Conservation (phyloP, 2,113 vertebrate species). For the Oenanthe melanoleuca region DNA sequence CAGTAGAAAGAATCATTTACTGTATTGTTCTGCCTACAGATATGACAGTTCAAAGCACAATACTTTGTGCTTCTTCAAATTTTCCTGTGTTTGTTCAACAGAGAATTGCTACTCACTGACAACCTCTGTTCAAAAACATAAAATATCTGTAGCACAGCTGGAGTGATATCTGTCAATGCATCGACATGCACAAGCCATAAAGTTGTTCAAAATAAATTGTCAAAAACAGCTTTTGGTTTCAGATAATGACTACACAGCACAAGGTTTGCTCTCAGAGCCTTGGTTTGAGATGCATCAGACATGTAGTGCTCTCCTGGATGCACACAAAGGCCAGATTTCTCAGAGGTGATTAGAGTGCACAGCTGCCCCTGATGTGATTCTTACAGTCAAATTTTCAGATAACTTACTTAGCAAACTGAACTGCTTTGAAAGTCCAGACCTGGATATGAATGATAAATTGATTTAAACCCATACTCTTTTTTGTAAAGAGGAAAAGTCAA, state of each 20-base stretch:
- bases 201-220: neutral
- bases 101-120: neutral
- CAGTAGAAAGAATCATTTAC: neutral
- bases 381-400: neutral
- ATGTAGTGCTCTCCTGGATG: neutral
- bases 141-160: slow-evolving; percentile 8
- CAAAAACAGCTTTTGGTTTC: neutral
- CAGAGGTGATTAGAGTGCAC: neutral
- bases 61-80: neutral
- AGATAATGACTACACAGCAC: neutral
- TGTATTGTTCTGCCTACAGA: neutral
- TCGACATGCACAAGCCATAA: neutral
- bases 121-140: neutral
- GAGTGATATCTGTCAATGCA: neutral
- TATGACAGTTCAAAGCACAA: neutral
- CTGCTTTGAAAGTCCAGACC: neutral
- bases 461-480: neutral
- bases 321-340: neutral
- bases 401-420: neutral
- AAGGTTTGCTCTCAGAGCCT: neutral
- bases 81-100: neutral
- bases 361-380: neutral
- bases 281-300: neutral
- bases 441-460: neutral
- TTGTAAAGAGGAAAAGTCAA: neutral